Base-by-base conservation (phyloP, 2,888 invertebrate species). In the Pocota personata region DNA sequence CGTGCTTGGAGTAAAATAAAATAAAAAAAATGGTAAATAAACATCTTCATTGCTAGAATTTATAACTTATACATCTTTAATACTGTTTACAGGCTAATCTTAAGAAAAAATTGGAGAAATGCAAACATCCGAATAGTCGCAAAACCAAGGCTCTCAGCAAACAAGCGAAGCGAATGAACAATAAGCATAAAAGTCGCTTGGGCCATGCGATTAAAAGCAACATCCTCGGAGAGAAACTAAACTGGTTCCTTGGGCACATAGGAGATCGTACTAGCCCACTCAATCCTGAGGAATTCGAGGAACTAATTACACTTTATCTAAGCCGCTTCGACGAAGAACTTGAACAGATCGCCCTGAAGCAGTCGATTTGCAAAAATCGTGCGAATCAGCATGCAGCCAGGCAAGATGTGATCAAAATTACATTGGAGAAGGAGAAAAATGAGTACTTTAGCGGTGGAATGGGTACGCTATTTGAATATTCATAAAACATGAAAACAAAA, bases 61-160 rank as follows among this genome's bases (percentile, higher is more conserved):
- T 30, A n/a, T 8, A 24, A 24, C 48, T 19, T 3, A 50, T 6
- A 10, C 0, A 14, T 8, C 48, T 1, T 5, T 35, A 16, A 50
- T 16, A 24, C 12, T 0, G 10, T 3, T 43, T 46, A 2, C n/a
- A 93, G 93, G 92, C 93, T 0, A 93, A 93, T 88, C 87, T 94
- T 14, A 91, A 91, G 19, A 94, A 93, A 88, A 93, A 94, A 82
- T 87, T 94, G n/a, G 91, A 92, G 30, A 94, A 95, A 91, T 93
- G 95, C 69, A 95, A 95, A 90, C 97, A 97, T 93, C 97, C 97
- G 0, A 97, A 97, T 91, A 97, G 97, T 89, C 94, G 97, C 87
- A 97, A 96, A 93, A 96, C 97, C 0, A 93, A 94, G 87, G 95
- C 95, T 7, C 91, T 97, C 19, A 94, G 95, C 1, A 96, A 95